Conservation (phyloP, 2,113 vertebrate species). For the Elanus axillaris region DNA sequence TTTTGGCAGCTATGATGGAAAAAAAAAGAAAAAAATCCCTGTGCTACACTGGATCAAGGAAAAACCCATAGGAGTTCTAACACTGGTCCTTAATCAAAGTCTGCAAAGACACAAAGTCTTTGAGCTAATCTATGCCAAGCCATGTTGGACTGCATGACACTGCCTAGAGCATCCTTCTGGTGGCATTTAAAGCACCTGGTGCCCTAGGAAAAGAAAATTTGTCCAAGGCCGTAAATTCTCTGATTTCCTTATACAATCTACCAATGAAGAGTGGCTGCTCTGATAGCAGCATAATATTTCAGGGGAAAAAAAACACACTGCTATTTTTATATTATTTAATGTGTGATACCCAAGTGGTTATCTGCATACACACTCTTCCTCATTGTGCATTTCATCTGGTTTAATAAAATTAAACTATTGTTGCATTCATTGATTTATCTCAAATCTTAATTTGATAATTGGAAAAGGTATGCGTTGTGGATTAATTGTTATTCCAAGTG, state of each 20-base stretch:
- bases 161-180: constrained; percentile 78
- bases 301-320: not conserved
- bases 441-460: constrained; percentile 65
- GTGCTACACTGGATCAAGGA: constrained; percentile 60
- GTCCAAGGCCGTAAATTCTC: constrained; percentile 34
- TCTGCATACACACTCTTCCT: constrained; percentile 6
- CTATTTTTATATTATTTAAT: constrained; percentile 31
- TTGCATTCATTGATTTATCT: constrained; percentile 59
- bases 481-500: constrained; percentile 61
- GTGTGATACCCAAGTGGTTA: not conserved
- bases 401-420: constrained; percentile 34
- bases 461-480: constrained; percentile 40
- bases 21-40: constrained; percentile 48
- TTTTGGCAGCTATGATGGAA: constrained; percentile 69
- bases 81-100: constrained; percentile 79
- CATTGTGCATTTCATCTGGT: constrained; percentile 28
- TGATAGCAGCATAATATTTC: constrained; percentile 28
- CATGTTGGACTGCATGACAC: constrained; percentile 68
- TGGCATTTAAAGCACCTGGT: constrained; percentile 79
- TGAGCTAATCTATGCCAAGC: constrained; percentile 74
- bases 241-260: constrained; percentile 31
- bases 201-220: constrained; percentile 62
- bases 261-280: not conserved
- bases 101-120: constrained; percentile 75
- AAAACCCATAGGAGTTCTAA: constrained; percentile 74